Evolutionary conservation across 2,113 vertebrate species (phyloP).

Genomic region (Boulengeromyrus knoepffleri): DNA sequence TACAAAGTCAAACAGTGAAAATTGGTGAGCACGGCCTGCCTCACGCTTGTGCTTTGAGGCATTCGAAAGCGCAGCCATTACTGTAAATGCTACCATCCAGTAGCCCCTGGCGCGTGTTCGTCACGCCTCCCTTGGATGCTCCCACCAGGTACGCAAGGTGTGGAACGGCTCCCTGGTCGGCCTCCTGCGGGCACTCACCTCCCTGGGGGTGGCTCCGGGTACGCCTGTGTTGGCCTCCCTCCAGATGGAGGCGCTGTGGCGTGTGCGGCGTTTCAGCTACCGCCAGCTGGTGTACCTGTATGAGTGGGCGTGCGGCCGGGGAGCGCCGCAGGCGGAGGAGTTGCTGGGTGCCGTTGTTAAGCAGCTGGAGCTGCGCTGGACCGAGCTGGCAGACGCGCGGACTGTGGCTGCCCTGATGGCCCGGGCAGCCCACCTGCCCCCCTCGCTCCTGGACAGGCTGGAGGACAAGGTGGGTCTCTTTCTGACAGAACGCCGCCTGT

Average conservation of each 20-base stretch:
- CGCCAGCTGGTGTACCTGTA: slow-evolving; percentile 62
- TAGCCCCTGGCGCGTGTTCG: background rate
- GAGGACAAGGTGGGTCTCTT: slow-evolving; percentile 80
- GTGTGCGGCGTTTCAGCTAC: slow-evolving; percentile 66
- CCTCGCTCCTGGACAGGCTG: slow-evolving; percentile 67
- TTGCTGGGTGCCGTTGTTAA: slow-evolving; percentile 61
- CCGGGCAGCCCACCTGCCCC: slow-evolving; percentile 52
- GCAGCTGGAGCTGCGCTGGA: slow-evolving; percentile 85
- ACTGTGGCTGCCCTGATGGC: slow-evolving; percentile 56
- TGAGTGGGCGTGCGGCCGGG: slow-evolving; percentile 43
- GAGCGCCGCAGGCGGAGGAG: slow-evolving; percentile 28
- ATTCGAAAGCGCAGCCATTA: background rate
- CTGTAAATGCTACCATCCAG: background rate
- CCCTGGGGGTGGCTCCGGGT: slow-evolving; percentile 33
- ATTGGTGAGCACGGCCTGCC: background rate
- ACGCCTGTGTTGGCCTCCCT: slow-evolving; percentile 51
- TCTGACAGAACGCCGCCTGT: background rate
- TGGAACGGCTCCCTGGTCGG: slow-evolving; percentile 67
- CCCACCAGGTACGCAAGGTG: slow-evolving; percentile 54
- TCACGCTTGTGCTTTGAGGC: background rate
- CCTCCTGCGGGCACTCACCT: slow-evolving; percentile 61
- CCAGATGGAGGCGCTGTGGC: slow-evolving; percentile 80
- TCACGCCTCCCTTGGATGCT: background rate
- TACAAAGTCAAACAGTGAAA: background rate
- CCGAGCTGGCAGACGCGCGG: slow-evolving; percentile 66